Percentiles rank a stretch among this genome's conserved stretches.
phyloP scores from a whole-genome alignment of 1,140 invertebrate species.

The Apocrypta bakeri region DNA sequence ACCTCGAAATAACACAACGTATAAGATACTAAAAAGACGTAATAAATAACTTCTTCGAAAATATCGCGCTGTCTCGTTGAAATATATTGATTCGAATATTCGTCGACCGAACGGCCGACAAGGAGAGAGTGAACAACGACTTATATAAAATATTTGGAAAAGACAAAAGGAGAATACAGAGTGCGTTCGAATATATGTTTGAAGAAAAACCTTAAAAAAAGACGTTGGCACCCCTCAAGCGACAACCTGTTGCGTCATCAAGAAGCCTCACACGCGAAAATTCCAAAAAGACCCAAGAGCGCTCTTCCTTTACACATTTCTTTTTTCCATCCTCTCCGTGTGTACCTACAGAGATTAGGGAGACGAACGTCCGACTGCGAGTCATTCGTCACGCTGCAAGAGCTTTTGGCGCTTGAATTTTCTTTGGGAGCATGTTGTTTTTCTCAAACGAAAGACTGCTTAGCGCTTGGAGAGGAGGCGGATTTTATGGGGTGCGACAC shows the following conservation, averaged over 20 bases:
- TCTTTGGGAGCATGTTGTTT: background rate
- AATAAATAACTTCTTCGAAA: too few species aligned
- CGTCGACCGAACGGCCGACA: too few species aligned
- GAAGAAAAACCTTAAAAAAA: background rate
- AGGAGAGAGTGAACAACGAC: too few species aligned
- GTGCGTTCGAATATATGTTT: too few species aligned
- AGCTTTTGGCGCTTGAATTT: background rate
- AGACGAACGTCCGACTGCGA: background rate
- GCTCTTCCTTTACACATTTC: background rate
- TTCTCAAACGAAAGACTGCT: background rate
- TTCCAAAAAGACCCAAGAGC: background rate
- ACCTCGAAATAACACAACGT: too few species aligned
- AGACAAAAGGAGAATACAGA: background rate
- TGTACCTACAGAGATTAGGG: background rate
- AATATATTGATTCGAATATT: background rate
- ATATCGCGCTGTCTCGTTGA: background rate
- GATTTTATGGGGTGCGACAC: conserved; percentile 31
- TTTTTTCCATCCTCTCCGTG: background rate
- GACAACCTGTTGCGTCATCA: conserved; percentile 30
- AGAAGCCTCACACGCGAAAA: conserved; percentile 28
- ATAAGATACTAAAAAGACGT: too few species aligned
- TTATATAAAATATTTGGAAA: too few species aligned
- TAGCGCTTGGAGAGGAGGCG: background rate
- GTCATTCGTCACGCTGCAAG: background rate
- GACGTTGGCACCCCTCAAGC: background rate